A percentile compares a stretch with the other conserved stretches of the same genome.
phyloP scores from a whole-genome alignment of 2,113 vertebrate species.

The Tyto alba region DNA sequence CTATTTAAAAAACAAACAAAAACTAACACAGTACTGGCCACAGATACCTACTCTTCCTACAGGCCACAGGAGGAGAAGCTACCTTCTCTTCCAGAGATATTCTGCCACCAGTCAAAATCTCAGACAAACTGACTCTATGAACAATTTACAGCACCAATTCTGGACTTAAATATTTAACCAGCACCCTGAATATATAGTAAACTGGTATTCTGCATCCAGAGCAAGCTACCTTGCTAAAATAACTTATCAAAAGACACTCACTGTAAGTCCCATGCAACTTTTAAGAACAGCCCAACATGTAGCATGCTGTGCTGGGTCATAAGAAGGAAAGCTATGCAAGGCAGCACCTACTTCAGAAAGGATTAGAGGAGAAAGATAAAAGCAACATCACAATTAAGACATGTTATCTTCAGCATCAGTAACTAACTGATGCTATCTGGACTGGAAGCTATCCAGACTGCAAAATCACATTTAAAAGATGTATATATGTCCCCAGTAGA shows the following conservation, averaged over 20 bases:
- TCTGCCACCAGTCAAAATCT: neutral
- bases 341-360: neutral
- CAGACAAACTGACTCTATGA: neutral
- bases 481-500: neutral
- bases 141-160: neutral
- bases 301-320: neutral
- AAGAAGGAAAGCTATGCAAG: neutral
- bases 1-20: neutral
- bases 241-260: neutral
- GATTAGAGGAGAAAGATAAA: neutral
- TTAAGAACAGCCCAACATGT: neutral
- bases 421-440: neutral
- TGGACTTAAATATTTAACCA: neutral
- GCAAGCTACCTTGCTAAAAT: neutral
- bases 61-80: neutral
- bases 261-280: neutral
- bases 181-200: neutral
- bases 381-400: neutral
- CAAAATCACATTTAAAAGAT: neutral
- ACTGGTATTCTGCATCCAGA: neutral
- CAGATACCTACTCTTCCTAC: neutral
- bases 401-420: neutral
- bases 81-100: neutral
- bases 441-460: neutral
- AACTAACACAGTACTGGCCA: neutral